phyloP scores from a whole-genome alignment of 2,888 invertebrate genomes.

The Metacarcinus magister region DNA sequence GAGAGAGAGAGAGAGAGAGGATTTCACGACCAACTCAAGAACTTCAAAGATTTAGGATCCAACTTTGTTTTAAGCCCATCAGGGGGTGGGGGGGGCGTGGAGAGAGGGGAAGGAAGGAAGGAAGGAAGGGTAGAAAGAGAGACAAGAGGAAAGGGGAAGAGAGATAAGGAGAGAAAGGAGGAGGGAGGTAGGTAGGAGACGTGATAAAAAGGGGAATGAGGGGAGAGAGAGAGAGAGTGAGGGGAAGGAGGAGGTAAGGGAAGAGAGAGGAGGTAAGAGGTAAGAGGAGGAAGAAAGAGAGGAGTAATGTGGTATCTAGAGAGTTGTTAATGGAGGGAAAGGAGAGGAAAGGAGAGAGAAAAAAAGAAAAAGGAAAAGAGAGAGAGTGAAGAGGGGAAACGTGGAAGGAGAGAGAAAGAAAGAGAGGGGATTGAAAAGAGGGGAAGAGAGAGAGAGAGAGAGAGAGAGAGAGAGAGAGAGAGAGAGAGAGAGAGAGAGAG shows the following conservation, averaged over 20 bases:
- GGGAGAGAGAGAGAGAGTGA: slow-evolving; percentile 1
- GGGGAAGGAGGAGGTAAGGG: neutral
- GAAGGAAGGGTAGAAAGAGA: neutral
- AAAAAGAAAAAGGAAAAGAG: neutral
- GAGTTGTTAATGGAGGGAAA: neutral
- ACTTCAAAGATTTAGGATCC: no score
- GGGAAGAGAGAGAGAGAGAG: slow-evolving; percentile 28
- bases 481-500: neutral
- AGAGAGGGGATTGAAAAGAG: neutral
- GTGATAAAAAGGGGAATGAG: neutral
- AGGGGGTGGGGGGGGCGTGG: neutral
- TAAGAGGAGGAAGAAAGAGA: neutral
- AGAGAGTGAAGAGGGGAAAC: neutral
- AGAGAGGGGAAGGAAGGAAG: neutral
- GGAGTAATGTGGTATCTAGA: neutral
- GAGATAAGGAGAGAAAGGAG: neutral
- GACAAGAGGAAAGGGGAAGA: no score
- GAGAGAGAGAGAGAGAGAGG: no score
- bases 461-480: slow-evolving; percentile 10
- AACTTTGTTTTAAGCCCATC: no score
- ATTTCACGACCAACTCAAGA: no score
- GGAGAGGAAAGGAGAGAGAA: neutral
- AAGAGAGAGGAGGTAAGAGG: neutral
- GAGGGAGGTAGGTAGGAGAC: neutral
- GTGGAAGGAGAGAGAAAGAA: neutral